A percentile compares a stretch with the other conserved stretches of the same genome.
These are phyloP conservation scores for Crotophaga sulcirostris DNA, from an alignment of 2,113 vertebrate species.

Conservation along the genomic window DNA sequence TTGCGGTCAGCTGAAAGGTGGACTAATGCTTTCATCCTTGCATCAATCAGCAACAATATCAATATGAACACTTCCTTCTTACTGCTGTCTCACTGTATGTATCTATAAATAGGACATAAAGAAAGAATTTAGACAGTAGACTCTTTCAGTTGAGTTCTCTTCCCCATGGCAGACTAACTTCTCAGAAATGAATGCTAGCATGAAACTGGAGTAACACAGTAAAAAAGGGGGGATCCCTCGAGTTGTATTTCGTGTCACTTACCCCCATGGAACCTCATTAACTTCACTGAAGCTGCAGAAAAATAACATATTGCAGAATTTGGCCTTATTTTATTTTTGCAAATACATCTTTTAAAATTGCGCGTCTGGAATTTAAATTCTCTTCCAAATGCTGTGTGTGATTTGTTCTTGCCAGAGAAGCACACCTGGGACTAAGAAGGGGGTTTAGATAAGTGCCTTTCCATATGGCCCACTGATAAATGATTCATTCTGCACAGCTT, in stretches of 20 bases:
- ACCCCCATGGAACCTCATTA: constrained; percentile 7
- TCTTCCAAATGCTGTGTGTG: constrained; percentile 61
- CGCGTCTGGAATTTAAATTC: constrained; percentile 70
- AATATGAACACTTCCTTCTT: background rate
- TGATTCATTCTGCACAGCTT: constrained; percentile 65
- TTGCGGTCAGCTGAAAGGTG: background rate
- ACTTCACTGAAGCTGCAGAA: constrained; percentile 30
- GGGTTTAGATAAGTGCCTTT: constrained; percentile 71
- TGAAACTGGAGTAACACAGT: background rate
- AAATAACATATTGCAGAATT: constrained; percentile 41
- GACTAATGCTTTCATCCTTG: background rate
- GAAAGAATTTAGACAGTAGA: background rate
- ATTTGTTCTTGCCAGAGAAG: constrained; percentile 68
- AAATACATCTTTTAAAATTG: constrained; percentile 53
- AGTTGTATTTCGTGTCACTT: background rate
- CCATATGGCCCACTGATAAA: constrained; percentile 74
- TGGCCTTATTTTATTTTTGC: constrained; percentile 32
- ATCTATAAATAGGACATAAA: background rate
- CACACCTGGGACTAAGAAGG: constrained; percentile 67
- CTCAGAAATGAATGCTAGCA: background rate
- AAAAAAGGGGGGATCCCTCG: background rate
- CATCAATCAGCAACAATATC: background rate
- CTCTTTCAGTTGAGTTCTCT: background rate
- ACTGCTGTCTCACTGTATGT: background rate
- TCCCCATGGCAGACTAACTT: background rate